A percentile compares a stretch with the other conserved stretches of the same genome.
Conservation (phyloP, 2,113 vertebrate species). For the Nothocercus julius region DNA sequence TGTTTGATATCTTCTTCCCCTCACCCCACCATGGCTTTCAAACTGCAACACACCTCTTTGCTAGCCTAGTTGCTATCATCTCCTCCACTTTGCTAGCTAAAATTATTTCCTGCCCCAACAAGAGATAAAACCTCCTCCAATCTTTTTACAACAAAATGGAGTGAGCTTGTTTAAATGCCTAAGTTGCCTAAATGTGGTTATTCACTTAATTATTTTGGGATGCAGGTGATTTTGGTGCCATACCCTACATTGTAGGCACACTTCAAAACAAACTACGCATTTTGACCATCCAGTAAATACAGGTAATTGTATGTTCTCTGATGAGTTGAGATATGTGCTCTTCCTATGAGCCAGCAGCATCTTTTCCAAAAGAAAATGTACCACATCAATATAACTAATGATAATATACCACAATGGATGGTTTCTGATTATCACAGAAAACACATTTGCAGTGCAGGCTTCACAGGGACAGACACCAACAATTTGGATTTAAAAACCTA, state of each 20-base stretch:
- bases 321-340: background rate
- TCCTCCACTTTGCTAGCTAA: background rate
- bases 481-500: background rate
- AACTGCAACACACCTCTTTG: background rate
- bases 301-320: background rate
- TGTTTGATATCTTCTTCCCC: too few relatives aligned
- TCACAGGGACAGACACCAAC: background rate
- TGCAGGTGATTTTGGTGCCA: background rate
- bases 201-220: background rate
- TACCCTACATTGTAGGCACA: background rate
- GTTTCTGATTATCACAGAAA: background rate
- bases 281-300: background rate
- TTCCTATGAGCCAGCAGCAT: background rate
- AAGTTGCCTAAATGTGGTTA: background rate
- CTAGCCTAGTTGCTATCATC: background rate
- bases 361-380: background rate
- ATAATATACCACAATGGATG: background rate
- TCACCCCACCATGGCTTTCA: too few relatives aligned
- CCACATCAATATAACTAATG: background rate
- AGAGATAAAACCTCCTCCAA: accelerated
- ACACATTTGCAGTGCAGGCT: background rate
- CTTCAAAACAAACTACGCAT: background rate
- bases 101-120: background rate
- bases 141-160: background rate
- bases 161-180: background rate